Evolutionary conservation across 2,113 vertebrate species (phyloP).

Genomic region (Chloropsis hardwickii): DNA sequence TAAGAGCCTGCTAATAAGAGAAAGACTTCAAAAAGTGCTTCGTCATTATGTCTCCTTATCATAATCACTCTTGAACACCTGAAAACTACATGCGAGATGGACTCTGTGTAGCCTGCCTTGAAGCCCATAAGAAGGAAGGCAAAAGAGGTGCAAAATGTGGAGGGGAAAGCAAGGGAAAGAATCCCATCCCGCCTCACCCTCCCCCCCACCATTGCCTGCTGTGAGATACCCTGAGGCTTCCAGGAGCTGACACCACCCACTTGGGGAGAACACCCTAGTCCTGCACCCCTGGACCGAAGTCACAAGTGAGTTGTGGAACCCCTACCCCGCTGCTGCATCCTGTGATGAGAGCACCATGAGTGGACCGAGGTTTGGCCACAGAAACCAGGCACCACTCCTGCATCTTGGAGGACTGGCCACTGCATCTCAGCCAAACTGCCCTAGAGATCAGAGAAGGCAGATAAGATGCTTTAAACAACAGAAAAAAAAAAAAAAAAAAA

Average conservation of each 20-base stretch:
- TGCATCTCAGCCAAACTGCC: background rate
- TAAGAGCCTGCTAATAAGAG: background rate
- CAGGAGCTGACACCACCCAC: background rate
- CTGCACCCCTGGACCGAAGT: background rate
- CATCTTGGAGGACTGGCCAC: fast-evolving
- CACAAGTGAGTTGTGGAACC: background rate
- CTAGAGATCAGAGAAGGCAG: background rate
- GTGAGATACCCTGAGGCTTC: background rate
- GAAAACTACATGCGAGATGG: fast-evolving
- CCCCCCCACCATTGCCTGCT: background rate
- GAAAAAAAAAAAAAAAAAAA: background rate
- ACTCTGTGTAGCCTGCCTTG: background rate
- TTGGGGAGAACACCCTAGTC: fast-evolving
- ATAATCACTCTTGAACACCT: no score
- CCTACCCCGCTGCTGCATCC: background rate
- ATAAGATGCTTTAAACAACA: background rate
- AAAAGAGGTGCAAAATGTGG: background rate
- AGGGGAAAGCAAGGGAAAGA: background rate
- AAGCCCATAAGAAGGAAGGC: background rate
- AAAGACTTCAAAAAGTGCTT: background rate
- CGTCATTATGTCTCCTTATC: background rate
- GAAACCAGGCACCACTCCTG: fast-evolving
- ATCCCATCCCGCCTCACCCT: no score
- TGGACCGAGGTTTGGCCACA: fast-evolving
- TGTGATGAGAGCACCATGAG: fast-evolving